Conservation (phyloP, 1,140 invertebrate genomes). For the Drosophila miranda region DNA sequence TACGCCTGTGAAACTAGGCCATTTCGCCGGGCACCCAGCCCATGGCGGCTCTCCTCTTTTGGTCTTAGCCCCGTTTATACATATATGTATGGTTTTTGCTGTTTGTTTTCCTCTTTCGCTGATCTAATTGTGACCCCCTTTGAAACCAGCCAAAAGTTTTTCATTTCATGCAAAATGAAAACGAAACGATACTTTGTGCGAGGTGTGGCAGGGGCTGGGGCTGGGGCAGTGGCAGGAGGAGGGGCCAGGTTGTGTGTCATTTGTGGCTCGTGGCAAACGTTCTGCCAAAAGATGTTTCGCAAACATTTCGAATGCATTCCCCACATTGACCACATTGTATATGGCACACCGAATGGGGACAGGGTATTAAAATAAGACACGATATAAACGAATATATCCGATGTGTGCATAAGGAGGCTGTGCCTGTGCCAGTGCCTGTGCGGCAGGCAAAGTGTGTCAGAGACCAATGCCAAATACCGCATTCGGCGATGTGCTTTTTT, state of each 20-base stretch:
- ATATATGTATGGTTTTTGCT: no score
- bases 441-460: conserved; percentile 55
- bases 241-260: conserved; percentile 25
- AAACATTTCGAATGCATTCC: conserved; percentile 55
- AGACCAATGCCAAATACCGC: conserved; percentile 66
- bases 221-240: neutral
- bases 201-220: neutral
- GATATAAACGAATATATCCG: neutral
- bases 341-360: conserved; percentile 9
- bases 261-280: conserved; percentile 63
- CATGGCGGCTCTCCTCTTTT: no score
- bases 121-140: conserved; percentile 45
- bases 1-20: conserved; percentile 65
- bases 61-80: no score
- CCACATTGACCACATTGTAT: conserved; percentile 43
- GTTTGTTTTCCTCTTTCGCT: neutral
- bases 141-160: conserved; percentile 37
- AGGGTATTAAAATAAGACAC: conserved; percentile 5
- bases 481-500: conserved; percentile 50
- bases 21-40: conserved; percentile 59
- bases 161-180: conserved; percentile 54
- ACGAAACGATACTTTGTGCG: conserved; percentile 53
- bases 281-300: conserved; percentile 63
- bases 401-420: conserved; percentile 29
- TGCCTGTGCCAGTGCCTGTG: neutral